These are phyloP conservation scores for Pteronotus mesoamericanus DNA, from an alignment of 2,797 vertebrate species.

Conservation along the genomic window DNA sequence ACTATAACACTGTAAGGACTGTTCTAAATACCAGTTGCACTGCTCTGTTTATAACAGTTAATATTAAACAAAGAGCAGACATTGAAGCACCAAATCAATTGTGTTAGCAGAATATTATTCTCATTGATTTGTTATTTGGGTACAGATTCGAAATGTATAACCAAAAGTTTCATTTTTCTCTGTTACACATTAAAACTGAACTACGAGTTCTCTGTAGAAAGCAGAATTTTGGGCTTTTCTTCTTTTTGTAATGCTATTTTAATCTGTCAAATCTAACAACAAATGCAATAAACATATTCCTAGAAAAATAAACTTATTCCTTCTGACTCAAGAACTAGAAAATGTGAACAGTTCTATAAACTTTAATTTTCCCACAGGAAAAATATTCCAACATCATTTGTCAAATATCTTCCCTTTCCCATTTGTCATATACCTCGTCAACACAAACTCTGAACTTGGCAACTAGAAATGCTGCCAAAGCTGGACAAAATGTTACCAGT, in stretches of 20 bases:
- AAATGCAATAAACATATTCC: slow-evolving; percentile 3
- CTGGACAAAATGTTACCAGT: background rate
- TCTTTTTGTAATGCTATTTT: background rate
- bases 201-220: background rate
- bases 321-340: background rate
- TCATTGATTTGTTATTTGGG: background rate
- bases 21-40: no score
- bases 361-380: background rate
- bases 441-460: background rate
- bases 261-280: slow-evolving; percentile 15
- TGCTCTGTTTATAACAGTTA: background rate
- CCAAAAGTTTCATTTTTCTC: background rate
- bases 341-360: background rate
- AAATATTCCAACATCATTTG: background rate
- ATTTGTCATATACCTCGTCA: background rate
- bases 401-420: background rate
- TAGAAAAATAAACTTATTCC: slow-evolving; percentile 1
- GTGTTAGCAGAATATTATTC: background rate
- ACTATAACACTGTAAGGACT: no score
- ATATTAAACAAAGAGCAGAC: background rate
- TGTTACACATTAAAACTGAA: background rate
- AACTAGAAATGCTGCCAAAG: background rate
- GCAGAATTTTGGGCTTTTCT: background rate
- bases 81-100: background rate
- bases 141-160: background rate